These are phyloP conservation scores for Cheumatopsyche charites DNA, from an alignment of 1,140 invertebrate genomes.

Conservation along the genomic window DNA sequence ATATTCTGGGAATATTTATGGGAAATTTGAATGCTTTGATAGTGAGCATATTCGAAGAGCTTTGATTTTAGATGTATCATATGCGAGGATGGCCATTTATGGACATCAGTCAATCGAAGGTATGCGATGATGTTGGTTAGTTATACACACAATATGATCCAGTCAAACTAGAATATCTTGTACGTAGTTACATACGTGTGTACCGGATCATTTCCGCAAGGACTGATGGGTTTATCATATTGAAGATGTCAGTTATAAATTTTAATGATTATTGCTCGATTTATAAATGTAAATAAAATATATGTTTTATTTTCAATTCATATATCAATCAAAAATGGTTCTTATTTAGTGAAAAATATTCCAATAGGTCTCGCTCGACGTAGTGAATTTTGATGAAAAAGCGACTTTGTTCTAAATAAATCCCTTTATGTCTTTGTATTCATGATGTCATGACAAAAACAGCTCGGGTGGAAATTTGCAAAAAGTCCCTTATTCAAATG, in stretches of 20 bases:
- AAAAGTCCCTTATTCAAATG: conserved; percentile 9
- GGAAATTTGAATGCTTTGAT: background rate
- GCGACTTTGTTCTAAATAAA: background rate
- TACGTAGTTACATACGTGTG: background rate
- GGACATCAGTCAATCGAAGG: conserved; percentile 11
- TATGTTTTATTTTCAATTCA: no score
- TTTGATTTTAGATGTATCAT: no score
- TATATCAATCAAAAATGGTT: no score
- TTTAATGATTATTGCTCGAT: no score
- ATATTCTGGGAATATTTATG: background rate
- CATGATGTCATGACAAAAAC: conserved; percentile 11
- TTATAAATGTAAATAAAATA: no score
- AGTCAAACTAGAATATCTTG: conserved; percentile 28
- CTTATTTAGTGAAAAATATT: no score
- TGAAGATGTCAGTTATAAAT: background rate
- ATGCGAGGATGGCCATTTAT: conserved; percentile 8
- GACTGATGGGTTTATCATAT: conserved; percentile 25
- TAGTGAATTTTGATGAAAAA: conserved; percentile 1
- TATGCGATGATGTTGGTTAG: conserved; percentile 16
- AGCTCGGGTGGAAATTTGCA: background rate
- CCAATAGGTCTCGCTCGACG: background rate
- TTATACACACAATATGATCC: conserved; percentile 21
- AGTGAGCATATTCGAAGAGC: background rate
- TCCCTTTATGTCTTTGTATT: conserved; percentile 7
- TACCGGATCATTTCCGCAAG: conserved; percentile 26